Conservation (phyloP, 2,113 vertebrate genomes). For the Leucopsar rothschildi region DNA sequence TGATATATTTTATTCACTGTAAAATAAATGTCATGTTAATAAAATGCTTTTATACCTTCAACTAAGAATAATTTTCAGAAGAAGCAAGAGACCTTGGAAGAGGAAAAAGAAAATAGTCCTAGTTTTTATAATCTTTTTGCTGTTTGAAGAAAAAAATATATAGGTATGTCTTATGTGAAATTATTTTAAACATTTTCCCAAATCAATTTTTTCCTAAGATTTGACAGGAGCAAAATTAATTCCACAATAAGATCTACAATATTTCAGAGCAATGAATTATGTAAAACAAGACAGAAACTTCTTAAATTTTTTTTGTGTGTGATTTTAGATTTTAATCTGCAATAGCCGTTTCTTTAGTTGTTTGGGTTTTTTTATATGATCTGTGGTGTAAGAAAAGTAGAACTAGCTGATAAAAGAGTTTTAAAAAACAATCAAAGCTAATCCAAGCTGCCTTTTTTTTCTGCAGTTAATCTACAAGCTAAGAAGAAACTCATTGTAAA, state of each 20-base stretch:
- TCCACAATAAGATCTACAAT: background rate
- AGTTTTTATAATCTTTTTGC: background rate
- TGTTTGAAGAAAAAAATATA: background rate
- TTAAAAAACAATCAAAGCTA: background rate
- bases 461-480: background rate
- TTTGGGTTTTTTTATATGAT: background rate
- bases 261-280: background rate
- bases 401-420: background rate
- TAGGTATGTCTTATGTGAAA: background rate
- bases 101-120: background rate
- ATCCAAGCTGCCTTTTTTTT: background rate
- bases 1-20: background rate
- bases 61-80: background rate
- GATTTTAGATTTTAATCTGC: background rate
- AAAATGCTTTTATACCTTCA: background rate
- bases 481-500: background rate
- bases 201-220: background rate
- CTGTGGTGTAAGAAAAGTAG: background rate
- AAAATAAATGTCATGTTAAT: background rate
- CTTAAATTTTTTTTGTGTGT: background rate
- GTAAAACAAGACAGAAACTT: background rate
- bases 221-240: background rate
- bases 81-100: background rate
- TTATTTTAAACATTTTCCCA: background rate
- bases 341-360: too few relatives aligned